phyloP scores from a whole-genome alignment of 23 tunicate genomes.

The Clavelina lepadiformis region DNA sequence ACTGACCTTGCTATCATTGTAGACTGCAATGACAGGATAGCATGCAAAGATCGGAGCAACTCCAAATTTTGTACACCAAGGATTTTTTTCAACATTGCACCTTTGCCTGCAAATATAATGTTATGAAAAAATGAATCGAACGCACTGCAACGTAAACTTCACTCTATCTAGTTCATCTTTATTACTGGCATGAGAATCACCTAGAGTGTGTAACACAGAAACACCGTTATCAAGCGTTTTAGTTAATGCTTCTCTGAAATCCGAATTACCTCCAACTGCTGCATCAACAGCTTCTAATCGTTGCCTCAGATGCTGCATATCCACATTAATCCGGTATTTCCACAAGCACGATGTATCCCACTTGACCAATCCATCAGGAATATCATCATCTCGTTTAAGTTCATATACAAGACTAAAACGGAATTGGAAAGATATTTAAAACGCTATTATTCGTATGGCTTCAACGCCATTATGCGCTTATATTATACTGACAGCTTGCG shows the following conservation, averaged over 20 bases:
- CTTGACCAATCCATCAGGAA: slow-evolving; percentile 3
- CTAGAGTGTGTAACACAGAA: too few relatives aligned
- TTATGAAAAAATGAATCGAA: too few relatives aligned
- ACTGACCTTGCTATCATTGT: slow-evolving; percentile 23
- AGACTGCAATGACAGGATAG: slow-evolving; percentile 19
- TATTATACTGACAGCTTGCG: too few relatives aligned
- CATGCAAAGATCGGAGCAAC: slow-evolving; percentile 11
- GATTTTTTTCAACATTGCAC: slow-evolving; percentile 29
- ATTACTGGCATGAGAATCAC: too few relatives aligned
- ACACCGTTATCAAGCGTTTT: too few relatives aligned
- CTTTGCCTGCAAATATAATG: slow-evolving; percentile 16
- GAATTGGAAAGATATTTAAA: too few relatives aligned
- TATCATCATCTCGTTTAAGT: slow-evolving; percentile 6
- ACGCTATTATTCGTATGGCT: too few relatives aligned
- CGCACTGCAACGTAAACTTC: too few relatives aligned
- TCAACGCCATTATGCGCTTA: too few relatives aligned
- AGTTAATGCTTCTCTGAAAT: too few relatives aligned
- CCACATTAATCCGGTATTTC: slow-evolving; percentile 35
- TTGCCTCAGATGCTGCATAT: slow-evolving; percentile 25
- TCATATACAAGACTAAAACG: slow-evolving; percentile 38
- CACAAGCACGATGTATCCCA: slow-evolving; percentile 31
- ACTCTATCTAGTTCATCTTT: too few relatives aligned
- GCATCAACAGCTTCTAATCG: slow-evolving; percentile 16
- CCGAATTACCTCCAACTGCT: slow-evolving; percentile 10
- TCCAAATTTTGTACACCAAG: slow-evolving; percentile 31